Evolutionary conservation across 2,888 invertebrate species (phyloP).

Genomic region (Oegoconia quadripuncta): DNA sequence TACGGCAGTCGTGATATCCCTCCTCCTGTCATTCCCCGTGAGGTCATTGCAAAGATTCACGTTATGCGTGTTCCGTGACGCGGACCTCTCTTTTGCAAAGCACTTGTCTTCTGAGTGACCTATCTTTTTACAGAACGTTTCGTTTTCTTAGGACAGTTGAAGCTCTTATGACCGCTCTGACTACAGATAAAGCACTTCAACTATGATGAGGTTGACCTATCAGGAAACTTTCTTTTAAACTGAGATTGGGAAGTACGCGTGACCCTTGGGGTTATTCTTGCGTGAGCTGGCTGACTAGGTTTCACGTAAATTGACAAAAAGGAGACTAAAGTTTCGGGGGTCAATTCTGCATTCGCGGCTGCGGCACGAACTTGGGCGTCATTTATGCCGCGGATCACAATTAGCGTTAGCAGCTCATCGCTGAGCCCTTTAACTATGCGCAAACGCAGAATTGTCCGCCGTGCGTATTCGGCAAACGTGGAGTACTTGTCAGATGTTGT

Average conservation of each 20-base stretch:
- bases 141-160: conserved; percentile 3
- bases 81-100: conserved; percentile 10
- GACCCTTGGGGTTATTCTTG: too few species aligned
- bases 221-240: too few species aligned
- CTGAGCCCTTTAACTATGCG: conserved; percentile 23
- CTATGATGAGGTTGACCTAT: too few species aligned
- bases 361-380: conserved; percentile 24
- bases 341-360: conserved; percentile 23
- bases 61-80: conserved; percentile 11
- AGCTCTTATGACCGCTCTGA: conserved; percentile 5
- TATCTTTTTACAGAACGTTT: conserved; percentile 14
- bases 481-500: conserved; percentile 21
- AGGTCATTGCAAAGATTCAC: conserved; percentile 8
- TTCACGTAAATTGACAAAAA: conserved; percentile 25
- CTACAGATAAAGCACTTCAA: too few species aligned
- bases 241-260: not conserved
- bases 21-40: not conserved
- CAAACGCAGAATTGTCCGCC: conserved; percentile 24
- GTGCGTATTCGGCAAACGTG: conserved; percentile 30
- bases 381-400: conserved; percentile 19
- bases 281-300: conserved; percentile 9
- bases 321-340: conserved; percentile 18
- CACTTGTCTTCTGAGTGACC: conserved; percentile 11
- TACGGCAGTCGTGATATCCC: conserved; percentile 13
- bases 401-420: conserved; percentile 22